phyloP scores from a whole-genome alignment of 2,888 invertebrate genomes.

The Eupithecia subfuscata region DNA sequence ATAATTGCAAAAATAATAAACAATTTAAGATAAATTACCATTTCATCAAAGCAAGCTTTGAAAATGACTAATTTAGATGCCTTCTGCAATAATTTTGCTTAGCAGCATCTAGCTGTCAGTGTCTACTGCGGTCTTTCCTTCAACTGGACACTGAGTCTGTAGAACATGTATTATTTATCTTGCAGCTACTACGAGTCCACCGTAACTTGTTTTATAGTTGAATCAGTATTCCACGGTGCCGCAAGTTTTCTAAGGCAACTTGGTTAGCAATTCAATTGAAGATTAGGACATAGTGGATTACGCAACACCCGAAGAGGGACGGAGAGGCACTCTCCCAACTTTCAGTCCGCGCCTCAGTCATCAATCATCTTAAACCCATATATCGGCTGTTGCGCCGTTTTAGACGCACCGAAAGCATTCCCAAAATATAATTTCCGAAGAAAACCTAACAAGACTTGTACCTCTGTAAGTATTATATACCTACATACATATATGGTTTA shows the following conservation, averaged over 20 bases:
- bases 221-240: constrained; percentile 20
- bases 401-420: constrained; percentile 43
- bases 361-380: constrained; percentile 56
- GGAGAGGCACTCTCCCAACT: constrained; percentile 40
- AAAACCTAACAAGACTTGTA: constrained; percentile 44
- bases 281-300: constrained; percentile 38
- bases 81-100: neutral
- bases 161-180: constrained; percentile 17
- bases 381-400: constrained; percentile 42
- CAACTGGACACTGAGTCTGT: constrained; percentile 7
- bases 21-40: constrained; percentile 33
- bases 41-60: neutral
- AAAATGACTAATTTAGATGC: neutral
- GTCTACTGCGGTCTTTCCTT: constrained; percentile 1
- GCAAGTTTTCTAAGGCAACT: constrained; percentile 28
- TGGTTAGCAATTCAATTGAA: constrained; percentile 39
- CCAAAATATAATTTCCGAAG: constrained; percentile 48
- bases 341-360: constrained; percentile 44
- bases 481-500: too few species aligned
- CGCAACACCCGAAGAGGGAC: constrained; percentile 22
- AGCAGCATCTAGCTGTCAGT: constrained; percentile 6
- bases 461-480: neutral
- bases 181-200: constrained; percentile 2
- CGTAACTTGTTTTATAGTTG: constrained; percentile 17
- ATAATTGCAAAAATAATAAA: constrained; percentile 34